Conservation (phyloP, 2,113 vertebrate species). For the Oceanodroma tethys region DNA sequence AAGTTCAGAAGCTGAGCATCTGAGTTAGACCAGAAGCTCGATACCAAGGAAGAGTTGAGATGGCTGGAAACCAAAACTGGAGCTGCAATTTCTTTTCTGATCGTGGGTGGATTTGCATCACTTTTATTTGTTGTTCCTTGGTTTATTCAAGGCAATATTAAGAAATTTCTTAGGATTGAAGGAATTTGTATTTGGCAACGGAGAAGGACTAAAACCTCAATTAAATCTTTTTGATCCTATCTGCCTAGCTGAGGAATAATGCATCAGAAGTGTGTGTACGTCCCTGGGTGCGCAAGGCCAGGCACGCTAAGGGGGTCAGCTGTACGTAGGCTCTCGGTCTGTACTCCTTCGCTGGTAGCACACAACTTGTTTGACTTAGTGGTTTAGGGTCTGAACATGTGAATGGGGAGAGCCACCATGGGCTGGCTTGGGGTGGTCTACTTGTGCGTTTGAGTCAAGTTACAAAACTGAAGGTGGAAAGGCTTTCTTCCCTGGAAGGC, state of each 20-base stretch:
- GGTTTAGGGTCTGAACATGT: neutral
- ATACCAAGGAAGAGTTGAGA: neutral
- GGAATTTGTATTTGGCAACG: neutral
- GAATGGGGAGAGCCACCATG: neutral
- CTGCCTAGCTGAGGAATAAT: neutral
- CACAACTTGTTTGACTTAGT: accelerated
- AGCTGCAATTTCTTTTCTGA: neutral
- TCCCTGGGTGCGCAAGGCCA: accelerated
- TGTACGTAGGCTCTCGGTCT: accelerated
- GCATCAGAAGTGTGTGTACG: neutral
- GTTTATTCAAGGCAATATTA: neutral
- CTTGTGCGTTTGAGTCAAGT: neutral
- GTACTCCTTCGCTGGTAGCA: neutral
- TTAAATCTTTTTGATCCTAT: neutral
- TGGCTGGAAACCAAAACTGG: neutral
- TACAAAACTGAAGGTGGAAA: neutral
- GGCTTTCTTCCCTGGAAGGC: neutral
- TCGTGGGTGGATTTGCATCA: neutral
- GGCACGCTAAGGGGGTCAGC: accelerated
- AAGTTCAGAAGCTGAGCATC: neutral
- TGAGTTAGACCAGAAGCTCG: neutral
- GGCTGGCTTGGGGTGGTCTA: neutral
- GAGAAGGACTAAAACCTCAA: neutral
- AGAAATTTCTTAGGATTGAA: neutral
- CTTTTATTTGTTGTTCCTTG: neutral